Conservation (phyloP, 2,113 vertebrate species). For the Anolis carolinensis region DNA sequence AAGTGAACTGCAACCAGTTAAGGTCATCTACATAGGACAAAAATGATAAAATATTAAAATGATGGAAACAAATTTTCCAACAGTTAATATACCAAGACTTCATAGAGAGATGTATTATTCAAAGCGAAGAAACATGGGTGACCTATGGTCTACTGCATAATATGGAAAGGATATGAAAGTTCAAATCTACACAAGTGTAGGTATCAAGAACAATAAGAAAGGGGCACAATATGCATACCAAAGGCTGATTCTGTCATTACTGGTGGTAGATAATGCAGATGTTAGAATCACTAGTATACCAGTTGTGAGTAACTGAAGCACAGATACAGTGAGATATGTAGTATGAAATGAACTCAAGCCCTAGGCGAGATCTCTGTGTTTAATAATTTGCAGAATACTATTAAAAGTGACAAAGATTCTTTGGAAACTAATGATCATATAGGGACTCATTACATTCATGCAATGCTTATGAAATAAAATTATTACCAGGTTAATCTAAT, state of each 20-base stretch:
- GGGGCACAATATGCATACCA: slow-evolving; percentile 48
- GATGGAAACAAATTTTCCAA: slow-evolving; percentile 81
- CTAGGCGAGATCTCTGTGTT: background rate
- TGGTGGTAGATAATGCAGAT: background rate
- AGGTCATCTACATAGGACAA: slow-evolving; percentile 82
- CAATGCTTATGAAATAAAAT: no score
- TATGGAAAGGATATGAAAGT: slow-evolving; percentile 66
- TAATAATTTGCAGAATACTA: slow-evolving; percentile 14
- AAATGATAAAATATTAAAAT: slow-evolving; percentile 83
- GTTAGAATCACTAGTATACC: background rate
- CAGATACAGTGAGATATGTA: background rate
- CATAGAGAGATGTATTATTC: slow-evolving; percentile 77
- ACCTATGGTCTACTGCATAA: slow-evolving; percentile 77
- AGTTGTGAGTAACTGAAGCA: background rate
- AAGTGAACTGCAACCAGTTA: slow-evolving; percentile 79
- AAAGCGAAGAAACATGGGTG: slow-evolving; percentile 68
- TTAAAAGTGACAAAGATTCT: background rate
- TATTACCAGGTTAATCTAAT: no score
- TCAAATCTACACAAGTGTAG: slow-evolving; percentile 59
- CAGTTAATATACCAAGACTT: slow-evolving; percentile 70
- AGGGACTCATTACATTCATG: background rate
- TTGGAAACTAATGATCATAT: slow-evolving; percentile 10
- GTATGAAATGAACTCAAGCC: background rate
- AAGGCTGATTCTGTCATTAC: slow-evolving; percentile 4
- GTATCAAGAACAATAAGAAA: slow-evolving; percentile 46